phyloP scores from a whole-genome alignment of 2,797 vertebrate species.

The Hippopotamyrus pictus region DNA sequence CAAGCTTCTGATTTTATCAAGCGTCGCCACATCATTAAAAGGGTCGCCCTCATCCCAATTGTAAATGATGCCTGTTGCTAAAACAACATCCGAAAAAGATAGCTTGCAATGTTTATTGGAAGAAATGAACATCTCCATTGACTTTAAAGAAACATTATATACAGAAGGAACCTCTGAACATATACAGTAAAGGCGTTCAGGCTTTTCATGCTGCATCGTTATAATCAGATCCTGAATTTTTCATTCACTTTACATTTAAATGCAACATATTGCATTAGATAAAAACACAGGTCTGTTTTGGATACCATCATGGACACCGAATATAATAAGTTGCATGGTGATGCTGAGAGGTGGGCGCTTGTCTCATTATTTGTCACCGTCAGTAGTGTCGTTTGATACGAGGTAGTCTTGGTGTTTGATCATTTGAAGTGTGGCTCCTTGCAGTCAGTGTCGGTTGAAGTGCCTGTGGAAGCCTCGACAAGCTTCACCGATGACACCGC shows the following conservation, averaged over 20 bases:
- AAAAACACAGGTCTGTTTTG: not conserved
- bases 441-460: not conserved
- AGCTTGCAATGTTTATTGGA: not conserved
- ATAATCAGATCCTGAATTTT: not conserved
- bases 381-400: not conserved
- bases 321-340: not conserved
- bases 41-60: not conserved
- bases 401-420: not conserved
- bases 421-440: not conserved
- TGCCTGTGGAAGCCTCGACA: not conserved
- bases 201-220: not conserved
- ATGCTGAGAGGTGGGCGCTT: not conserved
- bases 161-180: not conserved
- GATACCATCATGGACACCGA: not conserved
- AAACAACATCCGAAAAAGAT: not conserved
- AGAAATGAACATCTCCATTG: not conserved
- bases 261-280: not conserved
- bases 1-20: not conserved
- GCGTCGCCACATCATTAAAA: not conserved
- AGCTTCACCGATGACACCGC: not conserved
- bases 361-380: slow-evolving; percentile 2
- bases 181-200: not conserved
- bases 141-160: not conserved
- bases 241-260: not conserved
- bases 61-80: not conserved